Conservation (phyloP, 2,888 invertebrate species). For the Nebria brevicollis region DNA sequence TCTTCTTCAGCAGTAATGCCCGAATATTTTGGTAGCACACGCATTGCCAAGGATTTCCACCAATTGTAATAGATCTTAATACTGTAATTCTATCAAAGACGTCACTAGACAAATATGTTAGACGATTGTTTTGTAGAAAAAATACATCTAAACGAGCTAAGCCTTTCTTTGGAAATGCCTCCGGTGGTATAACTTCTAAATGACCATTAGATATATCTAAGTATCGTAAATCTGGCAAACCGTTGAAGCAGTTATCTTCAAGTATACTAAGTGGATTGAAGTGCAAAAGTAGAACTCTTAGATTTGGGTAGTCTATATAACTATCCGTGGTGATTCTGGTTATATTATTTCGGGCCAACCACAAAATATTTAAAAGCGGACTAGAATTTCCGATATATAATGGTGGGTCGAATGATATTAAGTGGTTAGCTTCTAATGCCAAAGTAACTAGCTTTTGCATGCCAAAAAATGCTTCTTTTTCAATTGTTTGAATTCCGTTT, state of each 20-base stretch:
- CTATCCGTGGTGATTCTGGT: neutral
- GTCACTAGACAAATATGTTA: conserved; percentile 3
- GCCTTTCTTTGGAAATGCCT: neutral
- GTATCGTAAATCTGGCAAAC: neutral
- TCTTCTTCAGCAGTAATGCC: neutral
- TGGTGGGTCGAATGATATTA: neutral
- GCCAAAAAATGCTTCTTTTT: neutral
- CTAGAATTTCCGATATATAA: neutral
- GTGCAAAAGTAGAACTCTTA: neutral
- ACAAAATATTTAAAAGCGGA: neutral
- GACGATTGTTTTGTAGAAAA: neutral
- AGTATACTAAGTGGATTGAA: neutral
- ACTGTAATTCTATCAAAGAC: conserved; percentile 13
- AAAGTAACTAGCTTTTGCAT: neutral
- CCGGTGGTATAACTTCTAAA: neutral
- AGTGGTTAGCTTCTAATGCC: neutral
- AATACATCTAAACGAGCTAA: neutral
- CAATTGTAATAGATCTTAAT: conserved; percentile 25
- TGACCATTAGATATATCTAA: conserved; percentile 3
- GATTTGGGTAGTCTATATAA: neutral
- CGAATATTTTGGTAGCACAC: conserved; percentile 19
- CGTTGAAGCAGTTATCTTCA: conserved; percentile 6
- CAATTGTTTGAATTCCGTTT: neutral
- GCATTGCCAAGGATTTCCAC: conserved; percentile 36
- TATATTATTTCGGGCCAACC: neutral